phyloP scores from a whole-genome alignment of 2,888 invertebrate genomes.

The Tuta absoluta region DNA sequence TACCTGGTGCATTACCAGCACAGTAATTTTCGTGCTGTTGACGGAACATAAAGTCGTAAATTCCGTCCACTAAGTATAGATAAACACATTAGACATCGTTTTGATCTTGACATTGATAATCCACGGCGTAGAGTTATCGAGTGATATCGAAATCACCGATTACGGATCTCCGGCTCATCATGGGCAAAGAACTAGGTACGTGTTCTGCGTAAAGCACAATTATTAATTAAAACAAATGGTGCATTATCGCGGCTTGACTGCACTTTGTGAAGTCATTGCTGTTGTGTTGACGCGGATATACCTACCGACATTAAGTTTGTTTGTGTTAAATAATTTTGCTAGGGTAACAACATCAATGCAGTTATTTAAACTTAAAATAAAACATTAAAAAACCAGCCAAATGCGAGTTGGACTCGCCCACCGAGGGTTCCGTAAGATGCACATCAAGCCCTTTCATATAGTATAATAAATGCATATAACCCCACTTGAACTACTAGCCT shows the following conservation, averaged over 20 bases:
- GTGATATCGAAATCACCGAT: conserved; percentile 31
- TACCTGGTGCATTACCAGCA: no score
- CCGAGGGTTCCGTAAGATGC: no score
- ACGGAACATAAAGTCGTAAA: conserved; percentile 15
- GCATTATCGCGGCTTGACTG: conserved; percentile 3
- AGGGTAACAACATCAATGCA: no score
- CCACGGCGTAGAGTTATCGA: conserved; percentile 30
- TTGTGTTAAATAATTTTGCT: no score
- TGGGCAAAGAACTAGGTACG: neutral
- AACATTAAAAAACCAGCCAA: no score
- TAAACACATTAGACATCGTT: conserved; percentile 14
- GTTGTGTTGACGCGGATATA: neutral
- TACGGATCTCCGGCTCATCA: conserved; percentile 31
- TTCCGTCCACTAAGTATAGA: conserved; percentile 9
- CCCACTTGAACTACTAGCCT: no score
- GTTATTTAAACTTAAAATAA: no score
- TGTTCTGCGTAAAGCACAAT: neutral
- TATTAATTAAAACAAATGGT: conserved; percentile 8
- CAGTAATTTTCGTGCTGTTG: neutral
- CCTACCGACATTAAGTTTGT: neutral
- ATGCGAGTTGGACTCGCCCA: no score
- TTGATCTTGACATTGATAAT: conserved; percentile 39
- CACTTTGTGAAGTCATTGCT: conserved; percentile 17
- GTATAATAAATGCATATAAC: no score
- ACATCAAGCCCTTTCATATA: no score